Evolutionary conservation across 2,797 vertebrate genomes (phyloP), one percentile per base, ranked within the genome.

Genomic region (Hypotaenidia okinawae): DNA sequence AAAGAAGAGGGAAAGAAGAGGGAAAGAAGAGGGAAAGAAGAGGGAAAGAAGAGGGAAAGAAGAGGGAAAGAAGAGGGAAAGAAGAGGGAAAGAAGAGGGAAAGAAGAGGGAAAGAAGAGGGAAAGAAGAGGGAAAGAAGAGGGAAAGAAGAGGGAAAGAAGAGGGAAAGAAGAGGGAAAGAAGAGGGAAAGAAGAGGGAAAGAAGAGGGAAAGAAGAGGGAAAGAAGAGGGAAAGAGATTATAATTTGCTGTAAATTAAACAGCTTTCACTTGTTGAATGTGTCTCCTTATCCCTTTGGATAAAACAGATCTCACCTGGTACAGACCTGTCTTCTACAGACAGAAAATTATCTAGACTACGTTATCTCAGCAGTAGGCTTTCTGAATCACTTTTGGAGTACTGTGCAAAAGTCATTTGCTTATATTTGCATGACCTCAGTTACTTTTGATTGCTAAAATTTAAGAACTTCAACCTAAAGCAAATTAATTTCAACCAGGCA

Each of bases 401-500:
- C 10, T 33, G 28, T 81, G 90, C 52, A 73, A 49, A 83, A 84
- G 7, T 23, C 9, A 33, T 74, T 93, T 93, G 27, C 17, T 87
- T 73, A 54, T 47, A 82, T 77, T 90, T 78, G 70, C 66, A 62
- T 49, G 16, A 35, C 74, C 58, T 84, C 64, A 27, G 49, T 72
- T 73, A 24, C 73, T 87, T 84, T 79, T 89, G 59, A 61, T 61
- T 82, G 59, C 43, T 81, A 87, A 88, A 89, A 85, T 84, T 90
- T 81, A 94, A 89, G 75, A 85, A 84, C 57, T 93, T 32, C 62
- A 79, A 39, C 32, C 77, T 79, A 78, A 66, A 92, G 43, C 54
- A 95, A 94, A 90, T 57, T 24, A 81, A 87, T 69, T 90, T 94
- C 64, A 89, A 83, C 27, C 87, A 80, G 43, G 73, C 75, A 93